phyloP scores from a whole-genome alignment of 2,797 vertebrate genomes.

The Sebastes taczanowskii region DNA sequence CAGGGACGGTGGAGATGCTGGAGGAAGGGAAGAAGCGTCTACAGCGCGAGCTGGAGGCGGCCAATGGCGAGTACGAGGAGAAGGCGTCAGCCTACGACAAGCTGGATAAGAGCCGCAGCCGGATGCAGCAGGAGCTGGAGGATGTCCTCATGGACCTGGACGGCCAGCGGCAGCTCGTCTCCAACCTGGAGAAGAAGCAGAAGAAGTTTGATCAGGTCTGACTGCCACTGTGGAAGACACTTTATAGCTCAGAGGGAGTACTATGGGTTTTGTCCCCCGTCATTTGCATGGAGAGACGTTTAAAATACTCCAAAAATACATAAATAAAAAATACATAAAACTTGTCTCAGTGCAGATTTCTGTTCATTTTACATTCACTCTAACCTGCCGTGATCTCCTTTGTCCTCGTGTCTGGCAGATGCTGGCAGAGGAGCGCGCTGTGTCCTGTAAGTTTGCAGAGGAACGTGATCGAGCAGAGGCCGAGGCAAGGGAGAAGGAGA shows the following conservation, averaged over 20 bases:
- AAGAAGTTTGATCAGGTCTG: slow-evolving; percentile 97
- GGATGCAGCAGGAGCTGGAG: slow-evolving; percentile 96
- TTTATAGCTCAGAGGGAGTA: not conserved
- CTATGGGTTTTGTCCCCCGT: not conserved
- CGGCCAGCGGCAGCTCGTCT: slow-evolving; percentile 92
- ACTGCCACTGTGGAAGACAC: too few relatives aligned
- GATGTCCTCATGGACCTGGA: slow-evolving; percentile 94
- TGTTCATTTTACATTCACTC: too few relatives aligned
- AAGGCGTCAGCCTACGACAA: slow-evolving; percentile 93
- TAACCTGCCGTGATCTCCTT: too few relatives aligned
- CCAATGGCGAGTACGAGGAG: slow-evolving; percentile 91
- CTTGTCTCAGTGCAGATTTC: too few relatives aligned
- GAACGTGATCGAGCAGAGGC: slow-evolving; percentile 95
- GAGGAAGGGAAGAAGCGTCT: slow-evolving; percentile 94
- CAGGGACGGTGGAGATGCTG: slow-evolving; percentile 85
- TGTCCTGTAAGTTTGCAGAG: slow-evolving; percentile 91
- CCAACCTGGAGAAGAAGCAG: slow-evolving; percentile 97
- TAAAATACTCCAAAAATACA: too few relatives aligned
- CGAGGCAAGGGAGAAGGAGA: slow-evolving; percentile 94
- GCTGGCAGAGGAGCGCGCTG: slow-evolving; percentile 93
- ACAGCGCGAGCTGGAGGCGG: slow-evolving; percentile 91
- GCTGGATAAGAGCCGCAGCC: slow-evolving; percentile 94
- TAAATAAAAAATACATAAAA: too few relatives aligned
- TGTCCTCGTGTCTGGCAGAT: slow-evolving; percentile 76
- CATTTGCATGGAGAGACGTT: not conserved